phyloP scores from a whole-genome alignment of 2,888 invertebrate species.

The Caradrina clavipalpis region DNA sequence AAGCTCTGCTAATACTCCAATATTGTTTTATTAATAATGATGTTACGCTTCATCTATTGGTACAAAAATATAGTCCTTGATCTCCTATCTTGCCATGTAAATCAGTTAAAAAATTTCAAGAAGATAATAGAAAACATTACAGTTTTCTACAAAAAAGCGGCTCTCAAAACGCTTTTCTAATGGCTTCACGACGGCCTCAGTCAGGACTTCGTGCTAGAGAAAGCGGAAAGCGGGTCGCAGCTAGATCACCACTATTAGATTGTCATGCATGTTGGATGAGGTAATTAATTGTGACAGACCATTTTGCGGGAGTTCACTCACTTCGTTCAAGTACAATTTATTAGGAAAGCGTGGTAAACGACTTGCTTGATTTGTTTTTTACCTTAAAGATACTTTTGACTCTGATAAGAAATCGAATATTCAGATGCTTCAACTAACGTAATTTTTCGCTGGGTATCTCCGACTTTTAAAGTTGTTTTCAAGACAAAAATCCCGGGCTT shows the following conservation, averaged over 20 bases:
- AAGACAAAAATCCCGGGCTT: too few relatives aligned
- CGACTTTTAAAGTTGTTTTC: too few relatives aligned
- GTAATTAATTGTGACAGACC: conserved; percentile 88
- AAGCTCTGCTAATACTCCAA: too few relatives aligned
- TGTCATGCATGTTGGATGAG: conserved; percentile 88
- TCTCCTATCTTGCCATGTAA: neutral
- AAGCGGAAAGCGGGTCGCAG: conserved; percentile 88
- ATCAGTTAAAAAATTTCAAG: neutral
- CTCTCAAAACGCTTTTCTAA: conserved; percentile 55
- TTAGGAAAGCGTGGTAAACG: conserved; percentile 28
- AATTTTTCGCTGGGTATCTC: too few relatives aligned
- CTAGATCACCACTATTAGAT: conserved; percentile 88
- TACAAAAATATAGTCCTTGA: neutral
- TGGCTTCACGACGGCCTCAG: conserved; percentile 72
- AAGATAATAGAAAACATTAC: too few relatives aligned
- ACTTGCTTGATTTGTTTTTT: conserved; percentile 1
- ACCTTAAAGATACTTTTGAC: neutral
- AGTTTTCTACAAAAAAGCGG: conserved; percentile 1
- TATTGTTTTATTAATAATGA: too few relatives aligned
- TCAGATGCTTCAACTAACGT: too few relatives aligned
- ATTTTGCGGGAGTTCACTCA: conserved; percentile 73
- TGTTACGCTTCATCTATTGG: too few relatives aligned
- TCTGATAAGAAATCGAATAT: neutral
- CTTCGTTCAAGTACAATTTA: conserved; percentile 35
- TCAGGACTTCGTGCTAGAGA: conserved; percentile 88